Base-by-base conservation (phyloP, 2,888 invertebrate genomes). In the Drosophila nr. perissopoda region DNA sequence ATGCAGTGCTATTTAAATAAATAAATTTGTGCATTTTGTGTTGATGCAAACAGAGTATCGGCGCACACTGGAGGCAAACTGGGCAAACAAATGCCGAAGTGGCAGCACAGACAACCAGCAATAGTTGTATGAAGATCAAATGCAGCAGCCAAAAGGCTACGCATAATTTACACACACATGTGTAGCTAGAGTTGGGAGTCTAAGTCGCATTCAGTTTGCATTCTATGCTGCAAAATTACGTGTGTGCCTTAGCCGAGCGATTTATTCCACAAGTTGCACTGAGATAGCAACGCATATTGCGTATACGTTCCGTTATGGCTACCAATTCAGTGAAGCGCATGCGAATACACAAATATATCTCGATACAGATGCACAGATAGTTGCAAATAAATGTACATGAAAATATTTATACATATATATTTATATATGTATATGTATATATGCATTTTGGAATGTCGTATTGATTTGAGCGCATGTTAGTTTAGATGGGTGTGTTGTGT, bases 1-100 rank as follows among this genome's bases (percentile, higher is more conserved):
- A 40, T 10, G 33, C 11, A n/a, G 25, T 42, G 67, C 74, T 76
- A 76, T 88, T 90, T 90, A 87, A 90, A 79, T 88, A 87, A 85
- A 90, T 78, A 83, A 73, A 86, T 82, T 87, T 82, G 69, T 61
- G 68, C 57, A 65, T 53, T 69, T 73, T 52, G 53, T 59, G 73
- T 64, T 62, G 56, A 61, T 58, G 69, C 66, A 61, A 57, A 57
- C 52, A 72, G 86, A 78, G 66, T 71, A 80, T 76, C 69, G 65
- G 34, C 59, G 66, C 36, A 57, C 36, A 63, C 80, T 48, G 61
- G 74, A 75, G 79, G 73, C 75, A 77, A 77, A 56, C 63, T 76
- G 73, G 63, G 69, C 78, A 76, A 75, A 84, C 80, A 89, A 87
- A 87, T 48, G 67, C 69, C 36, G n/a, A 51, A 69, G 42, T 57